phyloP scores from a whole-genome alignment of 2,888 invertebrate genomes.

The Amiota communis region DNA sequence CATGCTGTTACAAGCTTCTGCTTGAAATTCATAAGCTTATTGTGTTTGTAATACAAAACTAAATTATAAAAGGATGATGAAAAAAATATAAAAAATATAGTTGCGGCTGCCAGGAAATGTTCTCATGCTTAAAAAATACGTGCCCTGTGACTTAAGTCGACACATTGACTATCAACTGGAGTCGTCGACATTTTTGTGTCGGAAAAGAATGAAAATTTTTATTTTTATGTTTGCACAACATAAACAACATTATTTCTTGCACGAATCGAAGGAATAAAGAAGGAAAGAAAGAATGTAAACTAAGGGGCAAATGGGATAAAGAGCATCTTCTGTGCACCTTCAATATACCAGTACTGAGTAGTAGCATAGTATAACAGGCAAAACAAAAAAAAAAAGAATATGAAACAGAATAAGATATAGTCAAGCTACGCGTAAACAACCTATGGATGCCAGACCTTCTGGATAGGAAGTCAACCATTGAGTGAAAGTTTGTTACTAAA shows the following conservation, averaged over 20 bases:
- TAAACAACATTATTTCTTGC: slow-evolving; percentile 64
- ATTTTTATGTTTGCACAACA: slow-evolving; percentile 64
- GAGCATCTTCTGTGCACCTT: slow-evolving; percentile 7
- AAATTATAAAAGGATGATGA: slow-evolving; percentile 32
- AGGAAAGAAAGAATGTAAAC: slow-evolving; percentile 26
- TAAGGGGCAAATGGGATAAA: not conserved
- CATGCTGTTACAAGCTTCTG: too few species aligned
- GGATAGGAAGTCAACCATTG: slow-evolving; percentile 16
- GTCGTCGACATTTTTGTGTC: slow-evolving; percentile 42
- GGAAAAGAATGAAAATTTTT: slow-evolving; percentile 25
- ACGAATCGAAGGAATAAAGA: slow-evolving; percentile 9
- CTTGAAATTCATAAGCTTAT: too few species aligned
- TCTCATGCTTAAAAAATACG: slow-evolving; percentile 13
- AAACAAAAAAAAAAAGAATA: too few species aligned
- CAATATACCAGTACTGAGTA: not conserved
- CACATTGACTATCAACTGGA: slow-evolving; percentile 52
- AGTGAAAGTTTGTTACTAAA: not conserved
- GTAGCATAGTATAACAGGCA: too few species aligned
- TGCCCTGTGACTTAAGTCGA: slow-evolving; percentile 28
- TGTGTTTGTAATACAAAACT: not conserved
- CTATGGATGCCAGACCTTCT: not conserved
- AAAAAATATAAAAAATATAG: slow-evolving; percentile 14
- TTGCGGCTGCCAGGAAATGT: not conserved
- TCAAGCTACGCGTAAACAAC: not conserved
- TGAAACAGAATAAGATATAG: slow-evolving; percentile 6